Evolutionary conservation across 2,888 invertebrate genomes (phyloP).

Genomic region (Trachelus troglodyta): DNA sequence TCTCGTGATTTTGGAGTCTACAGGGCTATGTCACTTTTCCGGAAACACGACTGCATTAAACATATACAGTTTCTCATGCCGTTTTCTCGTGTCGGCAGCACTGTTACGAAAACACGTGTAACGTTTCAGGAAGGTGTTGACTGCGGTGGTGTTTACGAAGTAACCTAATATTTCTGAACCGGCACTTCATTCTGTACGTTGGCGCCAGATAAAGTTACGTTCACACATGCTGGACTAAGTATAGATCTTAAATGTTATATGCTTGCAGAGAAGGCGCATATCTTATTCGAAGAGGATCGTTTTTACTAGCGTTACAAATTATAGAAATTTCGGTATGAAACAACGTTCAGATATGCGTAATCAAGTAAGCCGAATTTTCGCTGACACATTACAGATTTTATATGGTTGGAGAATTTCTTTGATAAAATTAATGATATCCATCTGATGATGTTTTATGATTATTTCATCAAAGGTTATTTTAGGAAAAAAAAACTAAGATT

Average conservation of each 20-base stretch:
- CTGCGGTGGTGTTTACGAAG: constrained; percentile 58
- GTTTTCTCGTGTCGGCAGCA: neutral
- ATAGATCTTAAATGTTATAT: constrained; percentile 31
- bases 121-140: constrained; percentile 63
- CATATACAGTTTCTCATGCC: neutral
- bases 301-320: too few species aligned
- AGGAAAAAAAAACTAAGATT: too few species aligned
- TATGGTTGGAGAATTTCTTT: neutral
- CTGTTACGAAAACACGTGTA: constrained; percentile 47
- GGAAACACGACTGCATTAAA: neutral
- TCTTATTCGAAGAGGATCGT: neutral
- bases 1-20: neutral
- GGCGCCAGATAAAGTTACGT: constrained; percentile 58
- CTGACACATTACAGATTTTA: too few species aligned
- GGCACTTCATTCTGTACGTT: constrained; percentile 40
- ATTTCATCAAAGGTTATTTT: neutral
- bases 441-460: neutral
- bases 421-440: neutral
- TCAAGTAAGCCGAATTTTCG: too few species aligned
- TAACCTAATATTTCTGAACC: constrained; percentile 62
- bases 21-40: neutral
- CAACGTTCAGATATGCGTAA: too few species aligned
- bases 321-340: too few species aligned
- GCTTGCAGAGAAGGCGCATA: neutral
- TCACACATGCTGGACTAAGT: constrained; percentile 54